Conservation (phyloP, 1,140 invertebrate species). For the Neodiprion fabricii region DNA sequence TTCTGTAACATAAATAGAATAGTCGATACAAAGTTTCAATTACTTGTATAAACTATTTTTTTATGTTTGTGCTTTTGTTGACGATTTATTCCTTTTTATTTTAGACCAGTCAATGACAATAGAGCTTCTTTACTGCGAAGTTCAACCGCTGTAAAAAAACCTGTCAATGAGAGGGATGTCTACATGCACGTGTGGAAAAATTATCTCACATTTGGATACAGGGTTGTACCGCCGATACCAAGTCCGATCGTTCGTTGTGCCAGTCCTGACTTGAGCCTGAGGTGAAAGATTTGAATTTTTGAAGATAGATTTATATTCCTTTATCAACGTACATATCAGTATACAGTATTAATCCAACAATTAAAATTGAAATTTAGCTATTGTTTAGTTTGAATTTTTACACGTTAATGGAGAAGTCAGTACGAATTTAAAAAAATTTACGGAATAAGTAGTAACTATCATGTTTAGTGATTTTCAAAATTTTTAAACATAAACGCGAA, state of each 20-base stretch:
- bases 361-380: too few relatives aligned
- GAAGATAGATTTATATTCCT: background rate
- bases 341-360: background rate
- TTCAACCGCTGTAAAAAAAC: conserved; percentile 80
- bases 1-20: background rate
- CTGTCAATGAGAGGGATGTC: conserved; percentile 87
- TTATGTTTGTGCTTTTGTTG: background rate
- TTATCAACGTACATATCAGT: background rate
- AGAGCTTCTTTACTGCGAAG: conserved; percentile 88
- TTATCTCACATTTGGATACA: conserved; percentile 93
- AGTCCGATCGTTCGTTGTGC: conserved; percentile 86
- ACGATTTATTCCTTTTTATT: conserved; percentile 43
- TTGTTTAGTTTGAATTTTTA: too few relatives aligned
- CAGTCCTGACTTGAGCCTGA: conserved; percentile 90
- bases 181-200: conserved; percentile 96
- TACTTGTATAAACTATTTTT: conserved; percentile 15
- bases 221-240: conserved; percentile 85
- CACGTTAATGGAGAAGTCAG: background rate
- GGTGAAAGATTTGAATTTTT: conserved; percentile 63
- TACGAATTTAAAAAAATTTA: background rate
- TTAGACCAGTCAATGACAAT: conserved; percentile 94
- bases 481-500: background rate
- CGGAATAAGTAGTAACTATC: background rate
- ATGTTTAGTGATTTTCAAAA: background rate
- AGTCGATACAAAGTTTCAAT: conserved; percentile 20